A percentile compares a stretch with the other conserved stretches of the same genome.
phyloP scores from a whole-genome alignment of 2,888 invertebrate genomes.

The Lochmaea crataegi region DNA sequence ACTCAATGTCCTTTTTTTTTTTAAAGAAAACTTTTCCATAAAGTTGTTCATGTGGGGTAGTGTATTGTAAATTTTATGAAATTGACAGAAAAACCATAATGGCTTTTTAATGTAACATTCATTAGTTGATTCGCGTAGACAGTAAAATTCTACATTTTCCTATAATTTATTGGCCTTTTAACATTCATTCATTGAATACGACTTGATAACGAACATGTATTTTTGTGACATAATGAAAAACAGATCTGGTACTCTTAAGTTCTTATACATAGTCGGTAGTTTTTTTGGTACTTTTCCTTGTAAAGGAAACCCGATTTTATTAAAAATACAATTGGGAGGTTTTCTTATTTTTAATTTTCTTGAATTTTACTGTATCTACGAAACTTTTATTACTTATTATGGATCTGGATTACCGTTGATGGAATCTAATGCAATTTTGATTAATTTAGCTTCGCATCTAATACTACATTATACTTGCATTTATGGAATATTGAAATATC shows the following conservation, averaged over 20 bases:
- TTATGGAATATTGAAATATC: not conserved
- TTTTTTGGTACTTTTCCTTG: not conserved
- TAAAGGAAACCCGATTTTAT: not conserved
- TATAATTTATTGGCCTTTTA: too few relatives aligned
- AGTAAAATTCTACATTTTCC: too few relatives aligned
- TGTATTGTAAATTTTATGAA: too few relatives aligned
- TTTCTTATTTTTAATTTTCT: not conserved
- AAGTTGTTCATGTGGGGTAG: too few relatives aligned
- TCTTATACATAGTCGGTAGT: not conserved
- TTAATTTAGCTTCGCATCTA: not conserved
- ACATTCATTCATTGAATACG: too few relatives aligned
- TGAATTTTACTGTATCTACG: not conserved
- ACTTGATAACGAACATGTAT: not conserved
- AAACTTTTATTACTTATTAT: not conserved
- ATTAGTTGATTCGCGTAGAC: too few relatives aligned
- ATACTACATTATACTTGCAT: not conserved
- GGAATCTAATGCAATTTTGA: not conserved
- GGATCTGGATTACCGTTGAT: not conserved
- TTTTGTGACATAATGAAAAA: not conserved
- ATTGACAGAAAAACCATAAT: too few relatives aligned
- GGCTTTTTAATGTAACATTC: too few relatives aligned
- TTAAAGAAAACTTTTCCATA: too few relatives aligned
- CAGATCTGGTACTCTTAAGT: not conserved
- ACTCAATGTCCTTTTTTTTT: too few relatives aligned
- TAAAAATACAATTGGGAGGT: not conserved